Conservation (phyloP, 2,888 invertebrate species). For the Acanthopleura granulata region DNA sequence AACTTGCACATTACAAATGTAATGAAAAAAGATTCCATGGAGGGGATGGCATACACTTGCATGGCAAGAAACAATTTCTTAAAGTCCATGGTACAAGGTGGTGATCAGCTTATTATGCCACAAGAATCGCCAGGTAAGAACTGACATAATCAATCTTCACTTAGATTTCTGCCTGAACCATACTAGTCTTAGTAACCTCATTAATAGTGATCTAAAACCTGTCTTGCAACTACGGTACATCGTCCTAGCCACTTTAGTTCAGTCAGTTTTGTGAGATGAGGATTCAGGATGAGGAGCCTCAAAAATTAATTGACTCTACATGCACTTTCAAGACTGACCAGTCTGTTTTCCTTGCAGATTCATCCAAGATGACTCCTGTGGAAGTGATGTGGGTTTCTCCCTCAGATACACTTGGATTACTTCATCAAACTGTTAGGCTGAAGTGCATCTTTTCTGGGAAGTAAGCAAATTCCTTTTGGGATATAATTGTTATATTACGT, state of each 20-base stretch:
- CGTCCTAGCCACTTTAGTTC: too few species aligned
- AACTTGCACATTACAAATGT: constrained; percentile 97
- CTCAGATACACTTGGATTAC: constrained; percentile 37
- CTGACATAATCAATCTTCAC: background rate
- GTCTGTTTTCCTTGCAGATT: background rate
- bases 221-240: too few species aligned
- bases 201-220: too few species aligned
- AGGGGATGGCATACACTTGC: constrained; percentile 88
- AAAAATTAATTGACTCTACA: too few species aligned
- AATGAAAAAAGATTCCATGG: constrained; percentile 79
- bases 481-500: too few species aligned
- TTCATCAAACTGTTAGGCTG: constrained; percentile 43
- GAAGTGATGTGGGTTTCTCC: constrained; percentile 29
- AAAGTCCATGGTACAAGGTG: constrained; percentile 42
- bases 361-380: background rate
- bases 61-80: constrained; percentile 89
- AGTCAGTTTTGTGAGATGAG: too few species aligned
- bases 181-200: too few species aligned
- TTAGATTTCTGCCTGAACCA: too few species aligned
- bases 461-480: constrained; percentile 41
- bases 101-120: constrained; percentile 21
- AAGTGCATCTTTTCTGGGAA: constrained; percentile 59
- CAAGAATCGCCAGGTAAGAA: background rate
- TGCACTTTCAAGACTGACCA: background rate
- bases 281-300: too few species aligned